A percentile compares a stretch with the other conserved stretches of the same genome.
These are phyloP conservation scores for Mormyrus hasselquistii DNA, from an alignment of 2,797 vertebrate species.

Conservation along the genomic window DNA sequence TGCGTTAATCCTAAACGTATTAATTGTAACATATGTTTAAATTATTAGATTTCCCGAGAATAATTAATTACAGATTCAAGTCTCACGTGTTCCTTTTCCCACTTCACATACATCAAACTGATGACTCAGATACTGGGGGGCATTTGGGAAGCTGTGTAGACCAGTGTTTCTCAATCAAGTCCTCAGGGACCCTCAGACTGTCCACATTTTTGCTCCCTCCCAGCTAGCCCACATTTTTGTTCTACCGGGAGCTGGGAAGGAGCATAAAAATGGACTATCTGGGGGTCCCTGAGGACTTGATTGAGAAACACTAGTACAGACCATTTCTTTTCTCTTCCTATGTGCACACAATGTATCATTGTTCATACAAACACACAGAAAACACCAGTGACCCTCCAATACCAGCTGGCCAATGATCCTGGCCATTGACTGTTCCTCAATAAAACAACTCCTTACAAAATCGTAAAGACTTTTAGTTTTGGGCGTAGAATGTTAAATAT, in stretches of 20 bases:
- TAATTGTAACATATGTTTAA: background rate
- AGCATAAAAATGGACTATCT: background rate
- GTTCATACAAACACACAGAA: background rate
- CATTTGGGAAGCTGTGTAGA: background rate
- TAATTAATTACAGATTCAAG: background rate
- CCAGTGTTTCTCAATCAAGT: background rate
- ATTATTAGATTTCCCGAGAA: background rate
- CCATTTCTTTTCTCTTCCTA: background rate
- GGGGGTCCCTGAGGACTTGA: background rate
- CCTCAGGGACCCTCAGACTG: background rate
- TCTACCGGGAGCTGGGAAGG: background rate
- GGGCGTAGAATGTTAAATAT: background rate
- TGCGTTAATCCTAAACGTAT: background rate
- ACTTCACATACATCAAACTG: slow-evolving; percentile 38
- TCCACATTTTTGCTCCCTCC: background rate
- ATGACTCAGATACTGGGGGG: background rate
- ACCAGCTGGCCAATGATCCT: background rate
- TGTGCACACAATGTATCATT: background rate
- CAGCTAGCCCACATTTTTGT: background rate
- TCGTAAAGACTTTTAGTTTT: background rate
- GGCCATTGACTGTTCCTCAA: background rate
- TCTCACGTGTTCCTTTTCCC: slow-evolving; percentile 20
- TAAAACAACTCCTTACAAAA: background rate
- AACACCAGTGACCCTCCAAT: background rate
- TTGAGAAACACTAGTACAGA: background rate